Evolutionary conservation across 2,888 invertebrate species (phyloP).

Genomic region (Cryptus viduatorius): DNA sequence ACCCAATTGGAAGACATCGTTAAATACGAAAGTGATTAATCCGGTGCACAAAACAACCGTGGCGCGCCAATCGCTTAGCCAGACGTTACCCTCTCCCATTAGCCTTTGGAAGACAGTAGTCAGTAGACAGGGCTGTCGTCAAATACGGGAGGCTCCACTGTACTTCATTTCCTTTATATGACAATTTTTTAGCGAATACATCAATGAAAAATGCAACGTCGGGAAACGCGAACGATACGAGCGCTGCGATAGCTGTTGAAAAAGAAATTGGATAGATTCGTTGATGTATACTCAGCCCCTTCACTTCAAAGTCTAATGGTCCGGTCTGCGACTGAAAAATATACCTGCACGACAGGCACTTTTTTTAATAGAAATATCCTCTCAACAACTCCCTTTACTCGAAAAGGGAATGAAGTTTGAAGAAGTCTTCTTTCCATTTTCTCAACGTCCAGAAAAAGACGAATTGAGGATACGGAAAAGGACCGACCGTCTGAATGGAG

Average conservation of each 20-base stretch:
- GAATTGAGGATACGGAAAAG: slow-evolving; percentile 42
- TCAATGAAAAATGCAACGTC: neutral
- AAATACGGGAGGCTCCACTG: no score
- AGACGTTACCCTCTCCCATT: no score
- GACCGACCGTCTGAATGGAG: slow-evolving; percentile 19
- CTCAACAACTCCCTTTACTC: neutral
- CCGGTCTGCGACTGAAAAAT: slow-evolving; percentile 37
- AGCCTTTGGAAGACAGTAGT: no score
- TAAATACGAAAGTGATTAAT: no score
- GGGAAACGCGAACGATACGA: neutral
- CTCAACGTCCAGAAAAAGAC: slow-evolving; percentile 28
- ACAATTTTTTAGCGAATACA: neutral
- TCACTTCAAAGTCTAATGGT: slow-evolving; percentile 31
- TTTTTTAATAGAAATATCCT: slow-evolving; percentile 48
- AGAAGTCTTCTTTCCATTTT: slow-evolving; percentile 52
- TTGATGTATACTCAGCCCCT: neutral
- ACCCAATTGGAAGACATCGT: no score
- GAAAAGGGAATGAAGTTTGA: slow-evolving; percentile 50
- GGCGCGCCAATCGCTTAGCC: no score
- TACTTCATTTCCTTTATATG: neutral
- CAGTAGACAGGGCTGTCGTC: no score
- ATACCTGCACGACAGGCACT: slow-evolving; percentile 48
- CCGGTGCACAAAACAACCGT: no score
- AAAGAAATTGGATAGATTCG: slow-evolving; percentile 4
- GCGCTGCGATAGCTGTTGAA: neutral